Evolutionary conservation across 2,113 vertebrate genomes (phyloP), one percentile per base, ranked within the genome.

Genomic region (Peucedramus taeniatus): DNA sequence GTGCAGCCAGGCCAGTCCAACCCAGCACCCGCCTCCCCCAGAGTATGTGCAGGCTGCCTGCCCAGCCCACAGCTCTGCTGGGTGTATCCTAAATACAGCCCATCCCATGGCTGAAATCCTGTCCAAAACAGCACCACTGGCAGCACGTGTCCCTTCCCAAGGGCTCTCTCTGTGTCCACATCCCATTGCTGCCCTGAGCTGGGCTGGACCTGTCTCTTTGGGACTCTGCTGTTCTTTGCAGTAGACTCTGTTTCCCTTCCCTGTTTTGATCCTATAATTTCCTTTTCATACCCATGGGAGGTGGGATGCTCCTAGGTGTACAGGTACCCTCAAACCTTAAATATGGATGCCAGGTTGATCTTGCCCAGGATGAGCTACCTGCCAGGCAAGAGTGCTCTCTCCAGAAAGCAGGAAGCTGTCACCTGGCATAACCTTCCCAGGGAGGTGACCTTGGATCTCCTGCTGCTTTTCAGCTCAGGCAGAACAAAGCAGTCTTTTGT

Each of bases 401-500:
- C 60, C 81, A 71, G 26, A 31, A 50, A 70, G 33, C 14, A 10
- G 50, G 75, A 90, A 51, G 69, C 33, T 63, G 63, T 65, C 69
- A 53, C 56, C 44, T 51, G 74, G 44, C 3, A 15, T 2, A 42
- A 65, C 64, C 42, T n/a, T 51, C 49, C 54, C 87, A 61, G 78
- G 42, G 24, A 74, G 33, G 40, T 3, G 23, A 92, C 79, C 78
- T 59, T 19, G 13, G 51, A 68, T 56, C 61, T 90, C 75, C 21
- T 23, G 57, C 65, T 10, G 21, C 83, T 89, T 59, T 83, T 78
- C 90, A 89, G 76, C 76, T 85, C 37, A 6, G 28, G 70, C 86
- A 86, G 81, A 69, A 93, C n/a, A 15, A 93, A 96, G 82, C 87
- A 91, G 61, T 69, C 81, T 91, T 82, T 91, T 77, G 77, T 79